Evolutionary conservation across 2,113 vertebrate genomes (phyloP).

Genomic region (Lamprotornis superbus): DNA sequence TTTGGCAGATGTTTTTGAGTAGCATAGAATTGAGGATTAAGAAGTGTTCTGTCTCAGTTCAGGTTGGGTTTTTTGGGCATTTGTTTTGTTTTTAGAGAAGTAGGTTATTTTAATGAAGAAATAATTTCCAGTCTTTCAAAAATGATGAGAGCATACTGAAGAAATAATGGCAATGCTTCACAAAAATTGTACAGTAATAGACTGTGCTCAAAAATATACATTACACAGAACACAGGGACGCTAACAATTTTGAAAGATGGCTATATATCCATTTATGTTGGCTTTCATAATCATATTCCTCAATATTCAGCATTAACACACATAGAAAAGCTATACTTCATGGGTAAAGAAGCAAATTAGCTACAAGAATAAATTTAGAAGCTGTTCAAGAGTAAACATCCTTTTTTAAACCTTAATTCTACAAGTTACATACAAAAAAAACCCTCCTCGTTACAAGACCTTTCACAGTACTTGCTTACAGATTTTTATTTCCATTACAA

Average conservation of each 20-base stretch:
- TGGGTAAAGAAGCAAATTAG: neutral
- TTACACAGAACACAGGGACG: neutral
- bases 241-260: neutral
- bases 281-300: neutral
- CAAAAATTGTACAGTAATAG: neutral
- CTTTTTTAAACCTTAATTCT: neutral
- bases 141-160: neutral
- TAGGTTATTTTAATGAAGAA: constrained; percentile 7
- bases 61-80: neutral
- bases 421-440: neutral
- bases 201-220: neutral
- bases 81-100: neutral
- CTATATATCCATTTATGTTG: neutral
- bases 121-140: neutral
- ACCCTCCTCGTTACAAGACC: neutral
- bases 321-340: neutral
- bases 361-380: neutral
- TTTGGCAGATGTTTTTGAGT: neutral
- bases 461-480: neutral
- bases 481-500: neutral
- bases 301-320: neutral
- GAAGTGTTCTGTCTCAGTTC: neutral
- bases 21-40: neutral
- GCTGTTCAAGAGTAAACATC: neutral
- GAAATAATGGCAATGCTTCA: neutral